These are phyloP conservation scores for Spheniscus humboldti DNA, from an alignment of 2,797 vertebrate species.

Conservation along the genomic window DNA sequence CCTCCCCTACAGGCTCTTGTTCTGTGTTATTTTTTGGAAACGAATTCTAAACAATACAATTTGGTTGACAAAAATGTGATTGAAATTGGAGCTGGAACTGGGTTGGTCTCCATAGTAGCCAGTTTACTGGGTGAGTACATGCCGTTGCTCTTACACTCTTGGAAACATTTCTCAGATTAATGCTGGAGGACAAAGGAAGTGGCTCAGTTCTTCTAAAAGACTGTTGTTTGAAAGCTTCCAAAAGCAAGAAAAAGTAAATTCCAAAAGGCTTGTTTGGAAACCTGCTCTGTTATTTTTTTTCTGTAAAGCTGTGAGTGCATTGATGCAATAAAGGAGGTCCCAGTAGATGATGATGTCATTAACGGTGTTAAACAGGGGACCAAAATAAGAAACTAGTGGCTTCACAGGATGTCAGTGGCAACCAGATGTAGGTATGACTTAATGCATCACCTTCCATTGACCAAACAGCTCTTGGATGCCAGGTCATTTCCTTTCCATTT, in stretches of 20 bases:
- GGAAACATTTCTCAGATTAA: neutral
- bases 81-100: constrained; percentile 95
- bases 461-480: neutral
- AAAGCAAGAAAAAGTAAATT: neutral
- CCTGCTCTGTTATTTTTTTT: neutral
- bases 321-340: neutral
- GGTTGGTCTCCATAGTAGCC: constrained; percentile 90
- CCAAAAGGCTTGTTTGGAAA: neutral
- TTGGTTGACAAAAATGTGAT: constrained; percentile 89
- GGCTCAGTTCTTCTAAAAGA: neutral
- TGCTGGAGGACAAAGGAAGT: neutral
- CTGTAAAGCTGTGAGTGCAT: neutral
- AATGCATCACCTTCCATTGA: neutral
- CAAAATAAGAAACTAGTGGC: neutral
- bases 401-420: neutral
- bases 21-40: constrained; percentile 92
- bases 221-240: neutral
- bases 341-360: neutral
- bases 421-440: neutral
- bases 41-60: constrained; percentile 79
- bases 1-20: constrained; percentile 84
- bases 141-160: neutral
- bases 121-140: constrained; percentile 86
- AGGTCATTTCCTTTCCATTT: neutral
- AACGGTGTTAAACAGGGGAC: neutral